Percentiles rank a stretch among this genome's conserved stretches.
These are phyloP conservation scores for Philereme vetulata DNA, from an alignment of 2,888 invertebrate species.

Conservation along the genomic window DNA sequence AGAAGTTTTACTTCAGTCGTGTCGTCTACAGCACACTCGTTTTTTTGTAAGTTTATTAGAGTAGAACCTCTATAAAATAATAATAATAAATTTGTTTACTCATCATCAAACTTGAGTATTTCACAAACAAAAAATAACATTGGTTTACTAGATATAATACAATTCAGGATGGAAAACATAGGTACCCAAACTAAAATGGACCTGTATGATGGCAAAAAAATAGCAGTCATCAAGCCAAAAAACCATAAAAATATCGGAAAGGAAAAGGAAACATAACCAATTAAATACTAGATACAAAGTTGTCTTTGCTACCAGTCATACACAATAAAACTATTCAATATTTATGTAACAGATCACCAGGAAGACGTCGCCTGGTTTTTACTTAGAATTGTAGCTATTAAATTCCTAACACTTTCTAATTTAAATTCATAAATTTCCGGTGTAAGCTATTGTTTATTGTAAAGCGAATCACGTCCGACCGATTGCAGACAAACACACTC, in stretches of 20 bases:
- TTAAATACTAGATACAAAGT: constrained; percentile 47
- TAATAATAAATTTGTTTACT: too few relatives aligned
- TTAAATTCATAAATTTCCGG: constrained; percentile 84
- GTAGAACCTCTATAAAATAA: background rate
- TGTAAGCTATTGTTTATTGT: constrained; percentile 68
- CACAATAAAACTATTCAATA: constrained; percentile 67
- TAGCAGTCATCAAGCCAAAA: constrained; percentile 18
- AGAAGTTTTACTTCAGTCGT: too few relatives aligned
- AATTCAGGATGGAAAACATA: too few relatives aligned
- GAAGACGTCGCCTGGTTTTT: constrained; percentile 48
- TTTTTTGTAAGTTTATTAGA: background rate
- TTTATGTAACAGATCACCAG: constrained; percentile 66
- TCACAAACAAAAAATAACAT: too few relatives aligned
- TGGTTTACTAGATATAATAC: too few relatives aligned
- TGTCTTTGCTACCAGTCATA: constrained; percentile 55
- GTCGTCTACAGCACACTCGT: too few relatives aligned
- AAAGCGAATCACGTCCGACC: constrained; percentile 72
- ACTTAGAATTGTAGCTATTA: constrained; percentile 56
- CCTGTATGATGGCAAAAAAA: constrained; percentile 1
- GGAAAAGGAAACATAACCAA: constrained; percentile 45
- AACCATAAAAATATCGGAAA: constrained; percentile 39
- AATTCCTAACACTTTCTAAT: constrained; percentile 83
- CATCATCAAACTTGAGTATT: too few relatives aligned
- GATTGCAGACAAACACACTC: constrained; percentile 69
- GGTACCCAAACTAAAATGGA: too few relatives aligned